phyloP scores from a whole-genome alignment of 2,888 invertebrate genomes.

The Ormyrus rosae region DNA sequence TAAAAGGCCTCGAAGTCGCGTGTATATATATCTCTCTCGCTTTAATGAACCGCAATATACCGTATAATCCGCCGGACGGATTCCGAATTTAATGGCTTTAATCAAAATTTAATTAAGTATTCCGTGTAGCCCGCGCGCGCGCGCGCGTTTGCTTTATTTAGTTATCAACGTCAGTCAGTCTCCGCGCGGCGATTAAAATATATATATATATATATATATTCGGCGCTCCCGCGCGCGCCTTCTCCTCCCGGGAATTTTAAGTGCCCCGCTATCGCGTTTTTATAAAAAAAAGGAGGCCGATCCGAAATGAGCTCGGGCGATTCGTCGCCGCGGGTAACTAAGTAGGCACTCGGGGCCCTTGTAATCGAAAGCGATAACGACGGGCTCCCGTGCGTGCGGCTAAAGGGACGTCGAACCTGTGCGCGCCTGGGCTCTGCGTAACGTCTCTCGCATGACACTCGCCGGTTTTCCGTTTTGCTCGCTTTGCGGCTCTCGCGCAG shows the following conservation, averaged over 20 bases:
- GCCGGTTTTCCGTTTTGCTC: too few relatives aligned
- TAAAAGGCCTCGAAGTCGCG: too few relatives aligned
- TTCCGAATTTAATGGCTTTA: conserved; percentile 27
- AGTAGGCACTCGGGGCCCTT: conserved; percentile 27
- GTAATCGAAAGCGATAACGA: conserved; percentile 32
- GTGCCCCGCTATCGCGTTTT: conserved; percentile 29
- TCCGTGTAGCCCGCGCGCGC: background rate
- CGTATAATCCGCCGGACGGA: too few relatives aligned
- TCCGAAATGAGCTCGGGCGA: background rate
- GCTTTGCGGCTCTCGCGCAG: too few relatives aligned
- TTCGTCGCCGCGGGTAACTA: conserved; percentile 21
- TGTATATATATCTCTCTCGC: background rate
- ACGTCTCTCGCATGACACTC: conserved; percentile 10
- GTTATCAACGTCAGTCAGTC: conserved; percentile 47
- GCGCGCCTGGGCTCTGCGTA: background rate
- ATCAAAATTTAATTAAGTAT: conserved; percentile 47
- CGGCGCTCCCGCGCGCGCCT: background rate
- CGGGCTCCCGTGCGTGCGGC: background rate
- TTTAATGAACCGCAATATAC: too few relatives aligned
- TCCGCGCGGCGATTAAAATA: conserved; percentile 32
- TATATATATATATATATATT: conserved; percentile 3
- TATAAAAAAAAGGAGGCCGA: background rate
- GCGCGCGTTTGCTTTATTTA: conserved; percentile 38
- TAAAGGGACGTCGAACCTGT: conserved; percentile 18
- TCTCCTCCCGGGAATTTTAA: conserved; percentile 25